Evolutionary conservation across 2,113 vertebrate genomes (phyloP).

Genomic region (Carassius auratus): DNA sequence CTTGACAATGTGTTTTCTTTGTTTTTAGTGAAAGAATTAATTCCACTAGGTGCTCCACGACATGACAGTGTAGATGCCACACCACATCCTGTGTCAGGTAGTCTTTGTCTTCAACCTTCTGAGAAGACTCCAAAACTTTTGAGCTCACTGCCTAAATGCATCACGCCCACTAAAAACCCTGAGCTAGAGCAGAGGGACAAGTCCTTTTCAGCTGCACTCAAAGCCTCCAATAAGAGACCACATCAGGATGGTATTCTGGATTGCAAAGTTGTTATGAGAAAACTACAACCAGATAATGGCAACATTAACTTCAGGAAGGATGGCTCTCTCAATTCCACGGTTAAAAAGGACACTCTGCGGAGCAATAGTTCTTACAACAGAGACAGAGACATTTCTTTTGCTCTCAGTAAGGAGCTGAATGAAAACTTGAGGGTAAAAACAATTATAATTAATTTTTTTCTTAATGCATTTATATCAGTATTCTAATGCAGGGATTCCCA

Average conservation of each 20-base stretch:
- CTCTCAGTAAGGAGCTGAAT: conserved; percentile 48
- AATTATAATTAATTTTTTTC: background rate
- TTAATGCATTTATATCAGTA: background rate
- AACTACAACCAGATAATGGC: conserved; percentile 14
- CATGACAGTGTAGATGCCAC: conserved; percentile 11
- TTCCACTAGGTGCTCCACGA: conserved; percentile 48
- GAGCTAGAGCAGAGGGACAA: conserved; percentile 16
- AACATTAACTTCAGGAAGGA: conserved; percentile 6
- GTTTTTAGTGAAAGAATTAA: conserved; percentile 49
- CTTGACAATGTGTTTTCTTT: background rate
- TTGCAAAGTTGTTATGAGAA: conserved; percentile 28
- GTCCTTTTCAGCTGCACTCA: background rate
- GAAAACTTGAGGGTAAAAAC: conserved; percentile 54
- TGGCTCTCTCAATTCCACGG: background rate
- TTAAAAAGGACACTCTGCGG: conserved; percentile 30
- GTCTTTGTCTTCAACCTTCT: background rate
- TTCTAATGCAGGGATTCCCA: background rate
- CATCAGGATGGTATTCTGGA: background rate
- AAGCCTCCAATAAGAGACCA: conserved; percentile 9
- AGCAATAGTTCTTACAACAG: conserved; percentile 21
- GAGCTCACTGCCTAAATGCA: background rate
- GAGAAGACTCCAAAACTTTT: conserved; percentile 1
- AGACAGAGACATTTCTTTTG: conserved; percentile 37
- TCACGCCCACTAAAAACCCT: background rate
- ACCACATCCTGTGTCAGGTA: background rate